Evolutionary conservation across 2,797 vertebrate genomes (phyloP).

Genomic region (Coccyzus lansbergi): DNA sequence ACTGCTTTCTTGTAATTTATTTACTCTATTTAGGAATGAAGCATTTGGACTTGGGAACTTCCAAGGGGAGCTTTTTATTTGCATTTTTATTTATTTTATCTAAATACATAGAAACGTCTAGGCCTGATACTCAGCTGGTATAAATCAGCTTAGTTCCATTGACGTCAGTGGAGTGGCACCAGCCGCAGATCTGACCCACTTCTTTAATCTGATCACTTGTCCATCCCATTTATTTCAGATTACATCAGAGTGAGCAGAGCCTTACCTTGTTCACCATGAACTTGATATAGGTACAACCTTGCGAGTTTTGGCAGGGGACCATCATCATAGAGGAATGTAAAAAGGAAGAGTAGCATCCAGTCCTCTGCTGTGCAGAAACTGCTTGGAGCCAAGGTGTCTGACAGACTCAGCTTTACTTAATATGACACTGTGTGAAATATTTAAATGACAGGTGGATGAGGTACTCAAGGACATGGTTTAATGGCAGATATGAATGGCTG

Average conservation of each 20-base stretch:
- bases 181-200: slow-evolving; percentile 52
- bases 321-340: background rate
- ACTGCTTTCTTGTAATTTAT: slow-evolving; percentile 17
- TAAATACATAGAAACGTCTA: slow-evolving; percentile 27
- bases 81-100: slow-evolving; percentile 40
- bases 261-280: slow-evolving; percentile 43
- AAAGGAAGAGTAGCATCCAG: background rate
- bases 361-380: background rate
- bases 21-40: slow-evolving; percentile 6
- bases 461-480: too few species aligned
- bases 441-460: too few species aligned
- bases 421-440: background rate
- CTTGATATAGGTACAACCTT: slow-evolving; percentile 12
- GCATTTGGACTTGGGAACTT: background rate
- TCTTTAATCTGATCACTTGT: slow-evolving; percentile 67
- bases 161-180: slow-evolving; percentile 47
- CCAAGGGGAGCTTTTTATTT: background rate
- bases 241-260: slow-evolving; percentile 41
- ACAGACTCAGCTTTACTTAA: background rate
- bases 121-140: slow-evolving; percentile 41
- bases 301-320: slow-evolving; percentile 2
- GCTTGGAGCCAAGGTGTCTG: background rate
- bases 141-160: slow-evolving; percentile 64
- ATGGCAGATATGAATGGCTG: too few species aligned
- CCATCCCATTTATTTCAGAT: slow-evolving; percentile 62